Base-by-base conservation (phyloP, 2,888 invertebrate species). In the Melikaiella ostensackeni region DNA sequence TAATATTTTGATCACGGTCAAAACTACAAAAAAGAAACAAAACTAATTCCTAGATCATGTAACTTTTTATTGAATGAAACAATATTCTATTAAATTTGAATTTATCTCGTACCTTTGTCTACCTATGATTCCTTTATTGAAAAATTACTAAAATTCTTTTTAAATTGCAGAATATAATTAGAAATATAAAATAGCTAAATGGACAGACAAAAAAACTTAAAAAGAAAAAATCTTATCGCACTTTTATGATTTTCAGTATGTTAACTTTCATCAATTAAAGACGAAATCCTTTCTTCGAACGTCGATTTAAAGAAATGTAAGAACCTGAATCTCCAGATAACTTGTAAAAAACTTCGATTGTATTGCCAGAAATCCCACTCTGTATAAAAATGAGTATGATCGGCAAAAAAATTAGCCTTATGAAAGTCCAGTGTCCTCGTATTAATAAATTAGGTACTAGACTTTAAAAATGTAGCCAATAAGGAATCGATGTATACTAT, bases 371-470 rank as follows among this genome's bases (percentile, higher is more conserved):
- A 35, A 11, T 63, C 62, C 62, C 62, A 35, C 62, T 63, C n/a
- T 19, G n/a, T 21, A 21, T 21, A n/a, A n/a, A 16, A 63, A 33
- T 8, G 1, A 35, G 33, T n/a, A 62, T 62, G 19, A 30, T 19
- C 46, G 70, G 21, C n/a, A 46, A 27, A 70, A 70, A 42, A 30
- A 42, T 8, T 30, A 50, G 24, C 19, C 2, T 70, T 50, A 30
- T 46, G 30, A 50, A 50, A 70, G 70, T 70, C 24, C 70, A 70
- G 70, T 70, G 46, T 50, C 70, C 27, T 19, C 30, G 66, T 66
- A 66, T 50, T 50, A 30, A 30, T 30, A 30, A 30, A 70, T 27
- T 70, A 70, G 50, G 5, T 46, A 50, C 30, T 50, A 27, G 70
- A 50, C 30, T 70, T 70, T 50, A 50, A n/a, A 19, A 46, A 66